Evolutionary conservation across 2,797 vertebrate genomes (phyloP).

Genomic region (Catostomus latipinnis): DNA sequence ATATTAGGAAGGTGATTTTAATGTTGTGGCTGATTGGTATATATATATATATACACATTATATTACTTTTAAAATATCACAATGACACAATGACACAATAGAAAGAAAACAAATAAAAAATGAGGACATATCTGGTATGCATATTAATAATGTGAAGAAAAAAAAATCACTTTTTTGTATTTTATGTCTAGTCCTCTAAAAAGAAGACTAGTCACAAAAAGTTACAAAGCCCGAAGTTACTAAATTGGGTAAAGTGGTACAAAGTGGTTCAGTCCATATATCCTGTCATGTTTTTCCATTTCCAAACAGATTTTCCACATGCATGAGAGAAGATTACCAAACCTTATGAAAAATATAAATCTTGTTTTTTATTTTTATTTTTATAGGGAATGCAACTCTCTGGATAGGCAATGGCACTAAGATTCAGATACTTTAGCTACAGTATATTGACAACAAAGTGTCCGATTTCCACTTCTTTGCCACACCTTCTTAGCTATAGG

Average conservation of each 20-base stretch:
- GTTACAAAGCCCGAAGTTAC: too few species aligned
- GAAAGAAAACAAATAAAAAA: too few species aligned
- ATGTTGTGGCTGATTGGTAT: too few species aligned
- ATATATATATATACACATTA: too few species aligned
- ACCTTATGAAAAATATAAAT: slow-evolving; percentile 3
- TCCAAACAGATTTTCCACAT: slow-evolving; percentile 2
- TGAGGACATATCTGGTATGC: too few species aligned
- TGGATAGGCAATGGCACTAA: neutral
- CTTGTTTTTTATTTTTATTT: neutral
- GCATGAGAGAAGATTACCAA: neutral
- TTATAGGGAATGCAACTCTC: neutral
- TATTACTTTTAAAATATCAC: too few species aligned
- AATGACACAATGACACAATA: too few species aligned
- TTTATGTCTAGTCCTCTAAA: slow-evolving; percentile 9
- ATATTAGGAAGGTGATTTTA: too few species aligned
- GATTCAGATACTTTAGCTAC: neutral
- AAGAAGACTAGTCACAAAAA: too few species aligned
- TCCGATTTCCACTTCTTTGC: slow-evolving; percentile 4
- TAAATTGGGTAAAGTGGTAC: neutral
- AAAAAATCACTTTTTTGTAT: too few species aligned
- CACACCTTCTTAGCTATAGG: neutral
- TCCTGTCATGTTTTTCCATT: neutral
- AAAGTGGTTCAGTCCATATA: neutral
- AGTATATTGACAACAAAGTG: slow-evolving; percentile 4
- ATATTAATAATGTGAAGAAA: too few species aligned